A percentile compares a stretch with the other conserved stretches of the same genome.
Evolutionary conservation across 2,888 invertebrate genomes (phyloP).

Genomic region (Cataglyphis albicans): DNA sequence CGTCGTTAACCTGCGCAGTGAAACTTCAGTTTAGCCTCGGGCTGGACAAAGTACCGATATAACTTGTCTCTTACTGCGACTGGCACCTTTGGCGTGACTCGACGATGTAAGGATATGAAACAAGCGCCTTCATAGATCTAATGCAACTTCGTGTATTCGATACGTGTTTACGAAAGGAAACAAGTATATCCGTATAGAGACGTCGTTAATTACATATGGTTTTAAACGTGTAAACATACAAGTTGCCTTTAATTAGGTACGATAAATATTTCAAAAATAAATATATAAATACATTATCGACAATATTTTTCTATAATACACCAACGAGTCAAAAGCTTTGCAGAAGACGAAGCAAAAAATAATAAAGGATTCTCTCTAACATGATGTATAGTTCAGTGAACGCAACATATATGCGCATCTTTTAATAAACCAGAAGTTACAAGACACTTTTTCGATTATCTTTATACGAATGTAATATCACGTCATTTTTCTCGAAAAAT

Average conservation of each 20-base stretch:
- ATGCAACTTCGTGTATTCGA: slow-evolving; percentile 17
- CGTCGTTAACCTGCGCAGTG: slow-evolving; percentile 42
- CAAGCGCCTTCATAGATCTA: slow-evolving; percentile 54
- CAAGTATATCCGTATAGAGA: background rate
- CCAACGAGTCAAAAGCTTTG: background rate
- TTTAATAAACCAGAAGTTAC: background rate
- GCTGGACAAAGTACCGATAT: slow-evolving; percentile 76
- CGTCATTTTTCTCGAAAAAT: background rate
- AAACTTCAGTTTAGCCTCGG: slow-evolving; percentile 71
- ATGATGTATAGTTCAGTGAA: background rate
- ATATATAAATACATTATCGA: too few species aligned
- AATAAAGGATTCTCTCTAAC: background rate
- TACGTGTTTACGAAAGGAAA: background rate
- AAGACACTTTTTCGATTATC: background rate
- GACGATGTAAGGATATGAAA: slow-evolving; percentile 63
- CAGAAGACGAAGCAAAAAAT: background rate
- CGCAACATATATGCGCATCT: background rate
- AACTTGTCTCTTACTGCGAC: slow-evolving; percentile 48
- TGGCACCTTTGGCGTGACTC: slow-evolving; percentile 63
- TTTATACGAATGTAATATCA: background rate
- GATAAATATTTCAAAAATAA: background rate
- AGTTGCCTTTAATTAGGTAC: background rate
- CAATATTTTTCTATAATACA: background rate
- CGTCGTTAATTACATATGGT: background rate
- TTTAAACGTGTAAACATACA: background rate